These are phyloP conservation scores for Alfaro cultratus DNA, from an alignment of 2,797 vertebrate species.

Conservation along the genomic window DNA sequence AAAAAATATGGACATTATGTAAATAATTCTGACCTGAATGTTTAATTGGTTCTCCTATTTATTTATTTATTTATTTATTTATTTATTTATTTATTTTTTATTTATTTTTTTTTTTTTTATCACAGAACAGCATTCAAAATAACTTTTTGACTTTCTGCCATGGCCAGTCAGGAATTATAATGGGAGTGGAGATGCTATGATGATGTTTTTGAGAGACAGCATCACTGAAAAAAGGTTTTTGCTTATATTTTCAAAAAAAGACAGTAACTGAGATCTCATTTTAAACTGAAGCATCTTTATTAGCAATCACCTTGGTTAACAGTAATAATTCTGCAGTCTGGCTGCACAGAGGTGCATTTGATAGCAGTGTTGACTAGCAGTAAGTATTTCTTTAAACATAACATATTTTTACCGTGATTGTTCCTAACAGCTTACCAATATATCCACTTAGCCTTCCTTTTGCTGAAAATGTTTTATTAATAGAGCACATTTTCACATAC, in stretches of 20 bases:
- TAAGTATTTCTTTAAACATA: neutral
- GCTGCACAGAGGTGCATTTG: too few species aligned
- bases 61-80: too few species aligned
- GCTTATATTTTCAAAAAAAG: neutral
- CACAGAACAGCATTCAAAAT: neutral
- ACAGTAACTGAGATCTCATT: neutral
- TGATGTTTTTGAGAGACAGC: neutral
- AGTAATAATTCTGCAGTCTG: neutral
- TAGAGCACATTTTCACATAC: too few species aligned
- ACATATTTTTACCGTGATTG: neutral
- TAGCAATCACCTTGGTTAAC: neutral
- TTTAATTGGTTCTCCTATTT: neutral
- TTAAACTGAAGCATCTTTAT: neutral
- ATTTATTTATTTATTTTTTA: too few species aligned
- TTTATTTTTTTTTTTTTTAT: too few species aligned
- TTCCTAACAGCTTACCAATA: neutral
- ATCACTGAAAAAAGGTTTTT: neutral
- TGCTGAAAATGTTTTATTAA: too few species aligned
- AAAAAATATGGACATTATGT: too few species aligned
- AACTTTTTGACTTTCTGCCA: neutral
- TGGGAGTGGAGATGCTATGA: neutral
- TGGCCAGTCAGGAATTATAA: neutral
- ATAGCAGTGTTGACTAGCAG: too few species aligned
- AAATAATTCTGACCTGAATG: neutral
- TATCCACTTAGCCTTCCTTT: neutral